A percentile compares a stretch with the other conserved stretches of the same genome.
phyloP scores from a whole-genome alignment of 2,113 vertebrate species.

The Oxyura jamaicensis region DNA sequence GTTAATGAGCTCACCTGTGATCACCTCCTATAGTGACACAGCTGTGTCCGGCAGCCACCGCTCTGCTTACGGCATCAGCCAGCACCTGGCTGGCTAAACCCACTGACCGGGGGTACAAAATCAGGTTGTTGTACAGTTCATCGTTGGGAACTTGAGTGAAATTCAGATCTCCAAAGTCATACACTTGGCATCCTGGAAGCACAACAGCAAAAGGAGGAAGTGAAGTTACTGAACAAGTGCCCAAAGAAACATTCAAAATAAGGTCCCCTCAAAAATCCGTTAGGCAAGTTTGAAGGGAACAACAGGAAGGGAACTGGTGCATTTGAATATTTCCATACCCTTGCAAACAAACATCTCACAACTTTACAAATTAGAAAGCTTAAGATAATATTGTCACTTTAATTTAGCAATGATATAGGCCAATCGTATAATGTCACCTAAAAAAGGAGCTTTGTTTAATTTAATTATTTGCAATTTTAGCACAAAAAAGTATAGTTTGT shows the following conservation, averaged over 20 bases:
- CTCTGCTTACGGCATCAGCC: slow-evolving; percentile 85
- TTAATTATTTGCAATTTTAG: neutral
- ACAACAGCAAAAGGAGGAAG: slow-evolving; percentile 1
- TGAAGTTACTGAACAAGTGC: neutral
- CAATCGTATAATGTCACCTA: neutral
- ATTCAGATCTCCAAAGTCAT: slow-evolving; percentile 91
- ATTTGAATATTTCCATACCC: neutral
- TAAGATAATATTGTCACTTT: neutral
- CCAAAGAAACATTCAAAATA: neutral
- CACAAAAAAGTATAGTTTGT: neutral
- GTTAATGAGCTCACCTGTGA: slow-evolving; percentile 86
- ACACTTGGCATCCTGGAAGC: slow-evolving; percentile 86
- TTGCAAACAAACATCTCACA: neutral
- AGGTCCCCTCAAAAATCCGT: neutral
- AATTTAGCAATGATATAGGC: neutral
- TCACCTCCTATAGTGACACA: slow-evolving; percentile 93
- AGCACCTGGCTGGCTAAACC: slow-evolving; percentile 88
- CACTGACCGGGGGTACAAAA: slow-evolving; percentile 90
- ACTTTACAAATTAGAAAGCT: neutral
- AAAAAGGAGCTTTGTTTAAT: neutral
- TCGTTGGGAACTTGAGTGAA: slow-evolving; percentile 90
- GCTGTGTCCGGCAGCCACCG: slow-evolving; percentile 87
- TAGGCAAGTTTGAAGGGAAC: neutral
- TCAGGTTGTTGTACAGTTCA: slow-evolving; percentile 87
- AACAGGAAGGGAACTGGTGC: accelerated